Percentiles rank a stretch among this genome's conserved stretches.
These are phyloP conservation scores for Pygoscelis adeliae DNA, from an alignment of 2,113 vertebrate genomes.

Conservation along the genomic window DNA sequence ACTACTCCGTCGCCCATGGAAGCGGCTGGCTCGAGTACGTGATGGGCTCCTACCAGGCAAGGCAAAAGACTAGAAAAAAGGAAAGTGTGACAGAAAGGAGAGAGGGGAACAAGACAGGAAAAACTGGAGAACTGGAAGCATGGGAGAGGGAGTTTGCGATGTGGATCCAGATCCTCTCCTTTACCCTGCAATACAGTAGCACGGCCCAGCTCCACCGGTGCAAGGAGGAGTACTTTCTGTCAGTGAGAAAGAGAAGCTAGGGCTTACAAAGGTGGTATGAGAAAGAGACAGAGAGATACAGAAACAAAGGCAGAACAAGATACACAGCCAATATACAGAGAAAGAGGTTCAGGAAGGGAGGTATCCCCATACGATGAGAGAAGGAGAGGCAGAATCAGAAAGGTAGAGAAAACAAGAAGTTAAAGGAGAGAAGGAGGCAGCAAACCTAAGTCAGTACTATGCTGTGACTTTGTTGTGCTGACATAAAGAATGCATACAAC, in stretches of 20 bases:
- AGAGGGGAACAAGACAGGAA: not conserved
- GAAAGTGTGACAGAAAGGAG: not conserved
- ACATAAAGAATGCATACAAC: not conserved
- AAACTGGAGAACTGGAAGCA: not conserved
- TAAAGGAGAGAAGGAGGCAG: not conserved
- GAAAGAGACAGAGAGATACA: not conserved
- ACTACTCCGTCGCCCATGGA: constrained; percentile 87
- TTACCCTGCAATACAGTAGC: not conserved
- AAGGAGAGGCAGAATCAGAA: not conserved
- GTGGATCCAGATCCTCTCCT: not conserved
- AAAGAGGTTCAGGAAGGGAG: not conserved
- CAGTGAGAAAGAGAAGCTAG: not conserved
- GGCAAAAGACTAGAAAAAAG: constrained; percentile 72
- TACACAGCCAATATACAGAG: not conserved
- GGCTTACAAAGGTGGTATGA: not conserved
- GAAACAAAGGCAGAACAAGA: not conserved
- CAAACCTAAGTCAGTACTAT: not conserved
- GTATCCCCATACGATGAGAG: not conserved
- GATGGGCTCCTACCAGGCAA: constrained; percentile 73
- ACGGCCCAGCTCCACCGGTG: not conserved
- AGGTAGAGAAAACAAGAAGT: not conserved
- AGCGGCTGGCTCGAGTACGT: constrained; percentile 64
- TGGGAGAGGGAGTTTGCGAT: not conserved
- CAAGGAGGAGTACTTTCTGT: not conserved
- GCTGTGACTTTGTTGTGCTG: not conserved